phyloP scores from a whole-genome alignment of 2,888 invertebrate genomes.

The Bellardia pandia region DNA sequence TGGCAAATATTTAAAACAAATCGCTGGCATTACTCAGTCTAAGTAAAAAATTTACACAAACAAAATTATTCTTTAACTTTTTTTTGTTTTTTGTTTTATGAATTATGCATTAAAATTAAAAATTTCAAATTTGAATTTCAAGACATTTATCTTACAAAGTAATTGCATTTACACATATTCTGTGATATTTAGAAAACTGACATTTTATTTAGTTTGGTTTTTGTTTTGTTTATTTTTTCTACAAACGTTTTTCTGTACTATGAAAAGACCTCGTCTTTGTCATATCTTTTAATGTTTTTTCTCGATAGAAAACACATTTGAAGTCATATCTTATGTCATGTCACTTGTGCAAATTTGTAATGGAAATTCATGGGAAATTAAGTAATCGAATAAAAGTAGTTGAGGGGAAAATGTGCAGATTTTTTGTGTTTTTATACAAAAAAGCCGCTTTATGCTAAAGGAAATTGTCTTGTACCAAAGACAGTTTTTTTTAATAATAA shows the following conservation, averaged over 20 bases:
- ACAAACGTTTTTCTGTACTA: neutral
- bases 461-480: no score
- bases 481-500: no score
- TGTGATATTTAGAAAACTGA: neutral
- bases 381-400: conserved; percentile 1
- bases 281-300: conserved; percentile 17
- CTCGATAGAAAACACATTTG: neutral
- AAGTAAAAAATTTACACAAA: neutral
- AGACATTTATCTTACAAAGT: conserved; percentile 20
- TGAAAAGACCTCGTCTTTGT: neutral
- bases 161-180: conserved; percentile 4
- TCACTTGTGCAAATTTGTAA: neutral
- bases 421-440: neutral
- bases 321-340: conserved; percentile 8
- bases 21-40: neutral
- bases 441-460: no score
- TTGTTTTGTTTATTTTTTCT: neutral
- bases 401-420: no score
- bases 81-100: neutral
- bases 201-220: neutral
- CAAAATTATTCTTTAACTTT: neutral
- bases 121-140: conserved; percentile 17
- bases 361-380: neutral
- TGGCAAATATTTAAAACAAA: neutral
- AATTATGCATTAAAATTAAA: conserved; percentile 1